Conservation (phyloP, 2,113 vertebrate genomes). For the Pseudolaguvia tuberculata region DNA sequence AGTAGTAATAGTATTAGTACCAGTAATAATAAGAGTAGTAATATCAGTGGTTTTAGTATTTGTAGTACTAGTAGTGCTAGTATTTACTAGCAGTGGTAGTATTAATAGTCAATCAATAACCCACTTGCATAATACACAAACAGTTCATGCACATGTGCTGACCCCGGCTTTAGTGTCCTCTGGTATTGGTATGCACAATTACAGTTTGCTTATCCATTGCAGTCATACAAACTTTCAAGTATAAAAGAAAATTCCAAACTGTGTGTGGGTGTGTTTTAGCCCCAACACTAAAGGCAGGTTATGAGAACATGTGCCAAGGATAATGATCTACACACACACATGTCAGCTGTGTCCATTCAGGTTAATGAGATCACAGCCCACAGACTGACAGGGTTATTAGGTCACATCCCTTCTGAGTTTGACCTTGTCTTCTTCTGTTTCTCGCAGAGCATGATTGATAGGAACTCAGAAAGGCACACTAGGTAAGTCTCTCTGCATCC, state of each 20-base stretch:
- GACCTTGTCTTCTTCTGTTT: constrained; percentile 24
- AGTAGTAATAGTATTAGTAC: no score
- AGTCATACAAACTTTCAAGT: not conserved
- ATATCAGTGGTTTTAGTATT: no score
- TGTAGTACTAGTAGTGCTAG: no score
- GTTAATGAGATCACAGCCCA: constrained; percentile 55
- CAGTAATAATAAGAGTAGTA: no score
- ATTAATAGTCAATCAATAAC: no score
- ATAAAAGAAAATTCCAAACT: not conserved
- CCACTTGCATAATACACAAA: not conserved
- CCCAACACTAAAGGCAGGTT: constrained; percentile 26
- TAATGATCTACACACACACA: constrained; percentile 47
- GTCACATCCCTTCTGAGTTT: constrained; percentile 35
- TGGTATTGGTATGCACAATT: not conserved
- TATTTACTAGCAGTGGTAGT: not conserved
- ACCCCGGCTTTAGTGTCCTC: not conserved
- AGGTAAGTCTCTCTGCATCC: not conserved
- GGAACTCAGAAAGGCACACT: constrained; percentile 24
- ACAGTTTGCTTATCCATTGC: not conserved
- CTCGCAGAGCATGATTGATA: constrained; percentile 36
- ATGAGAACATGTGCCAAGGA: constrained; percentile 35
- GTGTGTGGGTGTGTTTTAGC: not conserved
- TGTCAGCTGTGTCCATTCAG: constrained; percentile 38
- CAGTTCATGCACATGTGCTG: not conserved
- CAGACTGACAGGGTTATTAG: constrained; percentile 15